Conservation (phyloP, 2,888 invertebrate species). For the Stictocephala bisonia region DNA sequence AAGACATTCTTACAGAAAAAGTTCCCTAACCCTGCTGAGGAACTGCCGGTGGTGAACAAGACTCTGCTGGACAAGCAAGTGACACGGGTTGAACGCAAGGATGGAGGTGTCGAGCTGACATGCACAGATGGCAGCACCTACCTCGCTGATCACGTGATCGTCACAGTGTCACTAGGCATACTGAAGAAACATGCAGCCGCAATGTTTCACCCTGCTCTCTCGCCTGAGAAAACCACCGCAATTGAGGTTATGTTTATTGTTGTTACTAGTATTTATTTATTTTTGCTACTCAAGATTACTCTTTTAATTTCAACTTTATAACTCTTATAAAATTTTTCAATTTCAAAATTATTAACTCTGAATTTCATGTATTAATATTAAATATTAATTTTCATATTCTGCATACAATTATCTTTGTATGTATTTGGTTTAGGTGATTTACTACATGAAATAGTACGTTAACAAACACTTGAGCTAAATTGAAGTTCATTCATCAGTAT, state of each 20-base stretch:
- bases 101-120: slow-evolving; percentile 65
- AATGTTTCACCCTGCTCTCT: slow-evolving; percentile 71
- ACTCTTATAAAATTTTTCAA: no score
- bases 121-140: slow-evolving; percentile 70
- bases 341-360: no score
- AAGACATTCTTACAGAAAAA: slow-evolving; percentile 15
- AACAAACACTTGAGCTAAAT: no score
- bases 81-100: neutral
- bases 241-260: slow-evolving; percentile 66
- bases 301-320: no score
- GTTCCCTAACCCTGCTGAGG: slow-evolving; percentile 9
- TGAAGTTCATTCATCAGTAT: no score
- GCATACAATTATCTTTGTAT: no score
- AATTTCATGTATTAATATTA: no score
- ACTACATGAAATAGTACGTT: no score
- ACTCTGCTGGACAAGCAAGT: slow-evolving; percentile 14
- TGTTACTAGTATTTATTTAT: no score
- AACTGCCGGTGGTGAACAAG: slow-evolving; percentile 20
- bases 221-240: slow-evolving; percentile 58
- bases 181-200: slow-evolving; percentile 70
- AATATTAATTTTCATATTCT: no score
- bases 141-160: slow-evolving; percentile 72
- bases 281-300: no score
- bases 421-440: no score
- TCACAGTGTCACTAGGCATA: slow-evolving; percentile 75